Base-by-base conservation (phyloP, 2,113 vertebrate species). In the Tragelaphus imberbis region DNA sequence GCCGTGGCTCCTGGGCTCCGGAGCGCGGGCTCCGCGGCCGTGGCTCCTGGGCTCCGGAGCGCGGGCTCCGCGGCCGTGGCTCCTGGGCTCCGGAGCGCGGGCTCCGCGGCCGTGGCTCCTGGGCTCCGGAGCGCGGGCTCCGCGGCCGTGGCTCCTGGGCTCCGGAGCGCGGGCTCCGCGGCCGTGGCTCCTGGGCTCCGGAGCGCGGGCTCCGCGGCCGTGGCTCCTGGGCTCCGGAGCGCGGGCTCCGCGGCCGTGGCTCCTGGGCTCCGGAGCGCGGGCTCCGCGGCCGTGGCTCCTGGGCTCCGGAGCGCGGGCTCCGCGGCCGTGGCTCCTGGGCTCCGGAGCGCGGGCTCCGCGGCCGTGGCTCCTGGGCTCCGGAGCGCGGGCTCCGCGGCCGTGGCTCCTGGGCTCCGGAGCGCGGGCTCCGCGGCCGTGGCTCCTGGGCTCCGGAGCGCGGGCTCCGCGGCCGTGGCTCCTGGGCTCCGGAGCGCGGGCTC, bases 401-500 rank as follows among this genome's bases (percentile, higher is more conserved):
- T 1, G 5, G 19, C 23, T 23, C n/a, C 68, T 23, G n/a, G 68
- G n/a, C 68, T 40, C 19, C 13, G 0, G 68, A 23, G 68, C 1
- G 13, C 68, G 13, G 68, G n/a, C 19, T 40, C 19, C 3, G 59
- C 6, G 6, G 19, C 3, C 6, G n/a, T 1, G 5, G 19, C 23
- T 40, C n/a, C 68, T 23, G n/a, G 68, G 68, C 68, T 40, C 19
- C 23, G 0, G 68, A 23, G 68, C 1, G 13, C 68, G 6, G 68
- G n/a, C 10, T 36, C 19, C 23, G 19, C 2, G 6, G n/a, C 6
- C 40, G n/a, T 12, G n/a, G 2, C 0, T n/a, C 40, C 40, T 40
- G 40, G 40, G 40, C 40, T 40, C 40, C 4, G 40, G 40, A 40
- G 40, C 47, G 10, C 47, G 47, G 47, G 47, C 49, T 49, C 49